Base-by-base conservation (phyloP, 2,888 invertebrate genomes). In the Holacanthella duospinosa region DNA sequence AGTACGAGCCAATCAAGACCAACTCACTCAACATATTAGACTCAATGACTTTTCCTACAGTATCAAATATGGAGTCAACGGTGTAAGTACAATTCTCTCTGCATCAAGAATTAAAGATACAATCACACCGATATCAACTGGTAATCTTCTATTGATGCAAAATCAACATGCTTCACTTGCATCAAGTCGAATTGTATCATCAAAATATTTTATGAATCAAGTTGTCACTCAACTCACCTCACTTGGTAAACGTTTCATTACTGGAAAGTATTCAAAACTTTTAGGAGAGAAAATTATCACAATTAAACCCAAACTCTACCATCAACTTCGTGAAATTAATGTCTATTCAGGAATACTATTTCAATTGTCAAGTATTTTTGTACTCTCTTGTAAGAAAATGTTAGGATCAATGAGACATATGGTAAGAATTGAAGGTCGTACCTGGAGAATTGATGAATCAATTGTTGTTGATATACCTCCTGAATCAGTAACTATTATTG, bases 331-430 rank as follows among this genome's bases (percentile, higher is more conserved):
- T 16, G 25, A 44, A 26, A 25, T 59, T 19, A 63, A 63, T 43
- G 27, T 55, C 9, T 60, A 26, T 27, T 28, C 43, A 1, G 63
- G 63, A n/a, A 43, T 63, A 3, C 12, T 63, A 2, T 60, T 44
- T 28, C 63, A 63, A 56, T 2, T 60, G 1, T 55, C 63, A 1
- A 9, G 19, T 21, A 43, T 21, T 6, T 54, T 63, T 16, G 6
- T 21, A 27, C 9, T 16, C 12, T 59, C 57, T 4, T 55, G 43
- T 21, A 55, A 60, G 28, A 55, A 27, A 25, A 55, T 63, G 2
- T 43, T 60, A 29, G n/a, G n/a, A 3, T 24, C 43, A 9, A 24
- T 59, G 12, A 3, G 27, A 6, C 9, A 44, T 26, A 43, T 36
- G 3, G 44, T 44, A 44, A 25, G 44, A 59, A 24, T 59, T 24